Conservation (phyloP, 1,140 invertebrate species). For the Ditylenchus dipsaci region DNA sequence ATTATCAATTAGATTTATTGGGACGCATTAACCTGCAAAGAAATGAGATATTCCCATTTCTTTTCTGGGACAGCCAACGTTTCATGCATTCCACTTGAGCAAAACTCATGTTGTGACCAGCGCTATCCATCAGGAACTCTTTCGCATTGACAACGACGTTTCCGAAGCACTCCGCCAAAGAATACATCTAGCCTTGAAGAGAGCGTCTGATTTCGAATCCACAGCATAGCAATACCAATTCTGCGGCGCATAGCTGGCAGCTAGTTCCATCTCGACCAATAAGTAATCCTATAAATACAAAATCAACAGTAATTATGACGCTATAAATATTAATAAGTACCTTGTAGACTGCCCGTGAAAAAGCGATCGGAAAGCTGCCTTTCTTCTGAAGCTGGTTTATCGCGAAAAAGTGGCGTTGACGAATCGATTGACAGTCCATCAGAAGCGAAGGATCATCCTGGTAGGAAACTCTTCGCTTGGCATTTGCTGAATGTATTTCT, state of each 20-base stretch:
- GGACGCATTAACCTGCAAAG: neutral
- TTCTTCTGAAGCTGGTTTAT: slow-evolving; percentile 5
- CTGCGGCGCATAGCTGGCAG: slow-evolving; percentile 37
- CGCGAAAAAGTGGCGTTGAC: slow-evolving; percentile 19
- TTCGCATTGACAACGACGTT: slow-evolving; percentile 33
- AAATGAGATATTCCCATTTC: slow-evolving; percentile 8
- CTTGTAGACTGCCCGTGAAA: slow-evolving; percentile 29
- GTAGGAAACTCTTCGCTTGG: neutral
- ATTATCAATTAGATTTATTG: neutral
- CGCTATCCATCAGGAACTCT: neutral
- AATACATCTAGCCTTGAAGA: slow-evolving; percentile 29
- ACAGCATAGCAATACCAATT: slow-evolving; percentile 46
- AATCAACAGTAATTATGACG: neutral
- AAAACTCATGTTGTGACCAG: slow-evolving; percentile 2
- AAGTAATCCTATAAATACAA: slow-evolving; percentile 28
- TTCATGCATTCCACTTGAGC: slow-evolving; percentile 5
- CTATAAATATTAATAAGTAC: neutral
- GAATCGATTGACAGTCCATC: slow-evolving; percentile 20
- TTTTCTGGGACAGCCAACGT: neutral
- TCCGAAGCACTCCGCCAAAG: slow-evolving; percentile 38
- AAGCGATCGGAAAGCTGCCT: slow-evolving; percentile 30
- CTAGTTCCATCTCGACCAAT: slow-evolving; percentile 41
- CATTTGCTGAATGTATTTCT: neutral
- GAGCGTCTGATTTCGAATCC: slow-evolving; percentile 29
- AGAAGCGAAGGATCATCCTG: slow-evolving; percentile 10